Percentiles rank a stretch among this genome's conserved stretches.
These are phyloP conservation scores for Volucella inflata DNA, from an alignment of 2,888 invertebrate genomes.

Conservation along the genomic window DNA sequence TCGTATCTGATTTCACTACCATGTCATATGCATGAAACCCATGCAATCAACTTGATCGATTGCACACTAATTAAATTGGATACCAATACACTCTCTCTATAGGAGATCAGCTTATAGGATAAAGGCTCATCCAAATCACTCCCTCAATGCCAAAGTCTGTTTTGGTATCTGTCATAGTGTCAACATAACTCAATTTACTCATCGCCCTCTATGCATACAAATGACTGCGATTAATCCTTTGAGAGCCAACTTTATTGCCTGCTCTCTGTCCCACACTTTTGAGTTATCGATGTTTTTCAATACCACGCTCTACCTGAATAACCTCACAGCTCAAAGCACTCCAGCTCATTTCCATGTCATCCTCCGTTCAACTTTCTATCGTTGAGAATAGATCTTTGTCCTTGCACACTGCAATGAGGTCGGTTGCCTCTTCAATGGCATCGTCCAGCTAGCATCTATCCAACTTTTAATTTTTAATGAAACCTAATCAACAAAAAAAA, in stretches of 20 bases:
- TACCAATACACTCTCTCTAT: too few species aligned
- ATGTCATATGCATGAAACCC: too few species aligned
- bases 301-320: constrained; percentile 41
- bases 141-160: neutral
- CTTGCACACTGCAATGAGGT: constrained; percentile 41
- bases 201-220: constrained; percentile 7
- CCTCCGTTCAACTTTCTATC: constrained; percentile 13
- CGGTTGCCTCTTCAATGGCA: constrained; percentile 50
- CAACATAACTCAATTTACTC: constrained; percentile 7
- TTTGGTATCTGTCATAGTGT: neutral
- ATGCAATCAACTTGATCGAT: too few species aligned
- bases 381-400: constrained; percentile 29
- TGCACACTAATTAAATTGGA: too few species aligned
- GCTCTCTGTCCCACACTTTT: constrained; percentile 37
- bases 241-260: neutral
- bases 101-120: too few species aligned
- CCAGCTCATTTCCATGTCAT: constrained; percentile 34
- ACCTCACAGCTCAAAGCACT: constrained; percentile 3
- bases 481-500: constrained; percentile 43
- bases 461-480: constrained; percentile 70
- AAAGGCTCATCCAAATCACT: too few species aligned
- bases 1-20: too few species aligned
- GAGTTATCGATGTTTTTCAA: constrained; percentile 18
- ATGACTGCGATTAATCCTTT: neutral
- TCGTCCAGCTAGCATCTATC: constrained; percentile 48